These are phyloP conservation scores for Sanderia malayensis DNA, from an alignment of 30 jellyfish, hydroid and myxozoan species.

Conservation along the genomic window DNA sequence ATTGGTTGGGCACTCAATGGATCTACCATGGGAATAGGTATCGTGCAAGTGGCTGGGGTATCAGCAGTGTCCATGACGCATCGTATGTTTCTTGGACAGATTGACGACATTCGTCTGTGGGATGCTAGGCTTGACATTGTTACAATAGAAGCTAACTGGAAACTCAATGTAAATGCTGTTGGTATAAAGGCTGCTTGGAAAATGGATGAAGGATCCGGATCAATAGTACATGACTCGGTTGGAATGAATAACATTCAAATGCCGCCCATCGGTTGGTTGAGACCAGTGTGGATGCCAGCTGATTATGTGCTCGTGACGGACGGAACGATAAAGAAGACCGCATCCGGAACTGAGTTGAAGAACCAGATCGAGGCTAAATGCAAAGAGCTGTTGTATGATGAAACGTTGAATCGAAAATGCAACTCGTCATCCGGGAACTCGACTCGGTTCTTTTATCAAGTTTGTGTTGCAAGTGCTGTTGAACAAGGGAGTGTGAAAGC, in stretches of 20 bases:
- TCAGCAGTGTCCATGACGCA: conserved; percentile 11
- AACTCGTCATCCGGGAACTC: background rate
- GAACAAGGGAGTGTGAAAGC: conserved; percentile 16
- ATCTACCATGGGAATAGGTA: conserved; percentile 48
- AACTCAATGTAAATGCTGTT: background rate
- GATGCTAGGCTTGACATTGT: conserved; percentile 36
- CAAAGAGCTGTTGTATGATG: conserved; percentile 25
- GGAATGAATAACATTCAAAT: conserved; percentile 27
- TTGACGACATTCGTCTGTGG: conserved; percentile 50
- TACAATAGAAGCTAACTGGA: conserved; percentile 42
- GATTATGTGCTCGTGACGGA: conserved; percentile 2
- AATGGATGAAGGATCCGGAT: conserved; percentile 61
- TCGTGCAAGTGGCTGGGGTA: conserved; percentile 16
- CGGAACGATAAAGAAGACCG: background rate
- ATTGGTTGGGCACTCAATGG: conserved; percentile 43
- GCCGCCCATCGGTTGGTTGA: conserved; percentile 58
- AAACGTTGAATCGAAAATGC: conserved; percentile 6
- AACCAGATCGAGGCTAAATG: conserved; percentile 23
- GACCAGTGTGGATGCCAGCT: conserved; percentile 42
- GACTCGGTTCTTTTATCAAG: conserved; percentile 25
- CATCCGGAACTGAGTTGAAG: background rate
- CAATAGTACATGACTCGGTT: conserved; percentile 21
- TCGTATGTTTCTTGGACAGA: conserved; percentile 33
- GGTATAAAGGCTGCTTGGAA: conserved; percentile 51
- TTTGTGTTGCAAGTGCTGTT: conserved; percentile 35